Evolutionary conservation across 2,888 invertebrate species (phyloP).

Genomic region (Melikaiella ostensackeni): DNA sequence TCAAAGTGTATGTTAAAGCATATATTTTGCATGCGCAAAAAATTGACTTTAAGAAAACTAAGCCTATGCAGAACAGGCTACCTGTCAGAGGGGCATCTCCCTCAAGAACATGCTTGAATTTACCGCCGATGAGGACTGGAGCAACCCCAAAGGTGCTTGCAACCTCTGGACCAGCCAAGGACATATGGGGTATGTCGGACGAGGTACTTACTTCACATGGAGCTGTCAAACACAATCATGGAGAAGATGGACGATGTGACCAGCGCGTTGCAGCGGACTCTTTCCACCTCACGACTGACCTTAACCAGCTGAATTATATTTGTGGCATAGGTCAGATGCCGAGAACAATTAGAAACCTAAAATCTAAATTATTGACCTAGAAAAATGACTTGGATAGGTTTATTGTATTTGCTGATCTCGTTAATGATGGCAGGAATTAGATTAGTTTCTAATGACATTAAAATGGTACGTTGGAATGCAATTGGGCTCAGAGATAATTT

Average conservation of each 20-base stretch:
- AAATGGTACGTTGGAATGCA: constrained; percentile 30
- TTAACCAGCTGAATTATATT: not conserved
- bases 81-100: not conserved
- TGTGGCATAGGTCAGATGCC: not conserved
- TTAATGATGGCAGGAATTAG: not conserved
- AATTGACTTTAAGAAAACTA: not conserved
- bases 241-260: not conserved
- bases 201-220: no score
- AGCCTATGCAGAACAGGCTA: not conserved
- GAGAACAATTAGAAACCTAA: not conserved
- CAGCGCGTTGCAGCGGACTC: not conserved
- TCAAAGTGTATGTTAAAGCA: not conserved
- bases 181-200: no score
- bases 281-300: not conserved
- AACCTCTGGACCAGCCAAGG: not conserved
- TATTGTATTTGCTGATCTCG: not conserved
- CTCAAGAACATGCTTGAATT: not conserved
- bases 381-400: not conserved
- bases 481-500: not conserved
- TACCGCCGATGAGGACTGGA: not conserved
- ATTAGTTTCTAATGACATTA: not conserved
- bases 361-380: not conserved
- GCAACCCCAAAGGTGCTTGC: not conserved
- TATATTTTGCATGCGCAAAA: not conserved
- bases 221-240: not conserved